Evolutionary conservation across 2,113 vertebrate species (phyloP).

Genomic region (Colius striatus): DNA sequence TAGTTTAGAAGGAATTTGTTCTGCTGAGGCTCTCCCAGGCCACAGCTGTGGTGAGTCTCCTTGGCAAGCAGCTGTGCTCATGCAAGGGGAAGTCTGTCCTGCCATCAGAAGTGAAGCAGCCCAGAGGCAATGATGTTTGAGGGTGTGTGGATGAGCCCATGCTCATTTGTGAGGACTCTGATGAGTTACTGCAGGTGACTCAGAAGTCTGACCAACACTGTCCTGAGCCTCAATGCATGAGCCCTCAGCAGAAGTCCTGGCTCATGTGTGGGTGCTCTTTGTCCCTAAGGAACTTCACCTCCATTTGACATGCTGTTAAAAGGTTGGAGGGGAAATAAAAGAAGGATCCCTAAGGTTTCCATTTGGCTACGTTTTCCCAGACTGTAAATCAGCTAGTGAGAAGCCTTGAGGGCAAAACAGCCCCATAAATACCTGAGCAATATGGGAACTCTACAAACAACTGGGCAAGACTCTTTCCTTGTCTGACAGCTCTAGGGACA

Average conservation of each 20-base stretch:
- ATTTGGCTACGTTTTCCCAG: constrained; percentile 24
- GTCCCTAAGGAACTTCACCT: neutral
- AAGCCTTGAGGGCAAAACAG: neutral
- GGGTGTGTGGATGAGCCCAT: neutral
- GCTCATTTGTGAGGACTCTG: neutral
- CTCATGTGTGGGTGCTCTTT: neutral
- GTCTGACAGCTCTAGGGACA: neutral
- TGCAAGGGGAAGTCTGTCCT: neutral
- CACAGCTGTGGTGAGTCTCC: neutral
- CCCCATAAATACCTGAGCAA: neutral
- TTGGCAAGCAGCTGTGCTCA: neutral
- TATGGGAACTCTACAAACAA: neutral
- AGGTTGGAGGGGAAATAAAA: neutral
- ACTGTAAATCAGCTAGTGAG: neutral
- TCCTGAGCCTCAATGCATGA: neutral
- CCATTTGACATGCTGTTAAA: neutral
- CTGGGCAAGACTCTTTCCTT: neutral
- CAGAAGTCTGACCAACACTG: neutral
- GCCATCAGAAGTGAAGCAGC: neutral
- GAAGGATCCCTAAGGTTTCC: neutral
- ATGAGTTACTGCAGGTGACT: neutral
- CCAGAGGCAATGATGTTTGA: neutral
- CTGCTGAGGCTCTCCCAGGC: neutral
- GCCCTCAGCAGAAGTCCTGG: neutral
- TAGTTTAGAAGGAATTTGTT: neutral